phyloP scores from a whole-genome alignment of 2,888 invertebrate species.

The Fragum fragum region DNA sequence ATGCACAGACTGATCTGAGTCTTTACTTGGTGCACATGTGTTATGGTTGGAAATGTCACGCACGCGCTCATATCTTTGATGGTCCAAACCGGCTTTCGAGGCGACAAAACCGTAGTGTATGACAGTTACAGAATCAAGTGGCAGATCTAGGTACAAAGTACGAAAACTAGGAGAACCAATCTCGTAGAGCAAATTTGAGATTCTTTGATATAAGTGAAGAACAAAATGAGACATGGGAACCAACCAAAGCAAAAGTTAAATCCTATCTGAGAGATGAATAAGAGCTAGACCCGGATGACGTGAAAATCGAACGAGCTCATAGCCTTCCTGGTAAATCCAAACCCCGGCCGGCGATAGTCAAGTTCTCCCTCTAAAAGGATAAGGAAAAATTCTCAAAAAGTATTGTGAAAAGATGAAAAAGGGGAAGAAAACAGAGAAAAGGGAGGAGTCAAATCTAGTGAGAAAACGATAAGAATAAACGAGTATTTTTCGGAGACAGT shows the following conservation, averaged over 20 bases:
- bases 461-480: constrained; percentile 6
- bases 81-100: not conserved
- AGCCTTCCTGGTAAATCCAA: not conserved
- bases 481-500: not conserved
- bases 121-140: not conserved
- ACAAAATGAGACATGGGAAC: not conserved
- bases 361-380: no score
- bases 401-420: not conserved
- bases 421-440: not conserved
- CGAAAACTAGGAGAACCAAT: not conserved
- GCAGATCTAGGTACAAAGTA: not conserved
- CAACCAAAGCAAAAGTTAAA: not conserved
- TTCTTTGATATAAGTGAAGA: constrained; percentile 1
- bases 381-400: not conserved
- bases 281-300: not conserved
- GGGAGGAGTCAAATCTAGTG: not conserved
- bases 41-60: no score
- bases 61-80: no score
- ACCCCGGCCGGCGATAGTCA: no score
- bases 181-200: not conserved
- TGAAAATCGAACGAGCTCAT: constrained; percentile 1
- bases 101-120: not conserved
- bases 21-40: no score
- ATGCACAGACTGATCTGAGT: no score
- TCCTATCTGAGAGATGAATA: not conserved